A percentile compares a stretch with the other conserved stretches of the same genome.
Evolutionary conservation across 1,140 invertebrate species (phyloP).

Genomic region (Scaptodrosophila lebanonensis): DNA sequence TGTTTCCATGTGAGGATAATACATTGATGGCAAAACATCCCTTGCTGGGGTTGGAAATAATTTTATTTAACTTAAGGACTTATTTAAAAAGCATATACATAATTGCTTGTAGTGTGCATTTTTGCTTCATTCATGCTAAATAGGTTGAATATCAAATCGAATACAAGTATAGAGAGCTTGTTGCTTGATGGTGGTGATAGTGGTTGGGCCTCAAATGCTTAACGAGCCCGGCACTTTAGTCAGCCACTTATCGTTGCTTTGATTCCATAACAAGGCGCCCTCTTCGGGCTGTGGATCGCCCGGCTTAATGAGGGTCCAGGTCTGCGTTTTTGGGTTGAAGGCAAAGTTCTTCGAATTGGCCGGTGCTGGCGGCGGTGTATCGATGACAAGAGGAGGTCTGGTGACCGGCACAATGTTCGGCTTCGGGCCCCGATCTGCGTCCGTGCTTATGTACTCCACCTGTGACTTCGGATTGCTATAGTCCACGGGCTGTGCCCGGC

Average conservation of each 20-base stretch:
- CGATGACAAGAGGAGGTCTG: constrained; percentile 40
- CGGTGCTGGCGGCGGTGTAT: constrained; percentile 50
- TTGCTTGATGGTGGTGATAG: no score
- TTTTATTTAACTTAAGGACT: constrained; percentile 6
- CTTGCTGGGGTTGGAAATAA: no score
- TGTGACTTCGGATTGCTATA: constrained; percentile 59
- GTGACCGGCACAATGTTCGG: constrained; percentile 52
- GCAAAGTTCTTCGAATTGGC: constrained; percentile 57
- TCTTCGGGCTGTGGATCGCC: constrained; percentile 45
- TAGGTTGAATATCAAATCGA: no score
- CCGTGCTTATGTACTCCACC: constrained; percentile 56
- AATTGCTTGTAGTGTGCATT: no score
- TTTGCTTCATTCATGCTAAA: no score
- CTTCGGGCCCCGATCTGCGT: constrained; percentile 12
- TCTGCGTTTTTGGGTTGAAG: constrained; percentile 49
- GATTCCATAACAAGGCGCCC: constrained; percentile 61
- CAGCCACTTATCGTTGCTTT: constrained; percentile 69
- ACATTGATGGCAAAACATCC: no score
- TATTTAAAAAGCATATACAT: no score
- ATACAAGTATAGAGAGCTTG: no score
- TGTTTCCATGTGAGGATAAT: no score
- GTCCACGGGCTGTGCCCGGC: constrained; percentile 21
- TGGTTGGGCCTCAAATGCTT: no score
- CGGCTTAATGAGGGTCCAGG: constrained; percentile 42
- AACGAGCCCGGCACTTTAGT: constrained; percentile 76